Conservation (phyloP, 1,140 invertebrate genomes). For the Formica exsecta region DNA sequence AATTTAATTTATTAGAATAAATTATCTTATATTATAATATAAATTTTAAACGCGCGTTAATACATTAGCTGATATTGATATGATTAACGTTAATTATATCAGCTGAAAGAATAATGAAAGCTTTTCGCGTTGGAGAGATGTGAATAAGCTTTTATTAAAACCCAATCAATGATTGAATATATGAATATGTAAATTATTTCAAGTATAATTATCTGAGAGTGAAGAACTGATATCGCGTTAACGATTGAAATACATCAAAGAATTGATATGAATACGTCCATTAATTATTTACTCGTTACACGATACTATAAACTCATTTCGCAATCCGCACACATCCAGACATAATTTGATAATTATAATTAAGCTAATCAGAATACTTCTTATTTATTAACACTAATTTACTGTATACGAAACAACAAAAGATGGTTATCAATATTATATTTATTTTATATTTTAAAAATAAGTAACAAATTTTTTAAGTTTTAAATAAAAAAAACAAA, state of each 20-base stretch:
- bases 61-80: constrained; percentile 23
- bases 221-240: neutral
- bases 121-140: neutral
- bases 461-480: neutral
- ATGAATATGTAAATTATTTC: constrained; percentile 20
- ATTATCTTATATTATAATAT: constrained; percentile 25
- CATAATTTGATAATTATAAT: constrained; percentile 13
- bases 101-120: neutral
- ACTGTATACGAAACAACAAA: neutral
- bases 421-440: neutral
- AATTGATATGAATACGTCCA: no score
- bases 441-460: neutral
- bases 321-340: no score
- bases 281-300: constrained; percentile 22
- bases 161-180: neutral
- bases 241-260: constrained; percentile 29
- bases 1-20: constrained; percentile 2
- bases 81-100: constrained; percentile 1
- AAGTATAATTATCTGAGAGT: neutral
- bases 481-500: neutral
- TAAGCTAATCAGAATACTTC: neutral
- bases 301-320: neutral
- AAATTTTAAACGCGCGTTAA: constrained; percentile 25
- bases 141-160: constrained; percentile 41
- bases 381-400: neutral